A percentile compares a stretch with the other conserved stretches of the same genome.
Evolutionary conservation across 2,888 invertebrate species (phyloP).

Genomic region (Pandemis cinnamomeana): DNA sequence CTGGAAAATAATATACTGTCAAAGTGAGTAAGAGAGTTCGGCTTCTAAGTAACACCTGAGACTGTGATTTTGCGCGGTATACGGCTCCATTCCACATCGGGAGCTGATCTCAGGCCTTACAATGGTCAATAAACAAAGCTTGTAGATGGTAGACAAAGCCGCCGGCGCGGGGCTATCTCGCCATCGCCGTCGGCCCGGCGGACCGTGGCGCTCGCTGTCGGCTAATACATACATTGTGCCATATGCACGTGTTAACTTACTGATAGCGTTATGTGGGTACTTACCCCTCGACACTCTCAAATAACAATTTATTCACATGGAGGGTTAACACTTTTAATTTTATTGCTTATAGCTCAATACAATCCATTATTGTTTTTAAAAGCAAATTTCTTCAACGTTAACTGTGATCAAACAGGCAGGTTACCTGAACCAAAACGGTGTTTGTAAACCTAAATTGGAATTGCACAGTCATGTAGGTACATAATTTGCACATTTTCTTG

Average conservation of each 20-base stretch:
- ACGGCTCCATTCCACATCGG: slow-evolving; percentile 70
- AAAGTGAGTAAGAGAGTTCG: slow-evolving; percentile 47
- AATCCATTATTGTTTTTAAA: no score
- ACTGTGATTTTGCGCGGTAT: slow-evolving; percentile 52
- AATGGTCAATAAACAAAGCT: slow-evolving; percentile 80
- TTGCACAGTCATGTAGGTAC: neutral
- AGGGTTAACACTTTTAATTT: slow-evolving; percentile 5
- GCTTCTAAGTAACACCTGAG: slow-evolving; percentile 44
- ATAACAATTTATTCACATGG: slow-evolving; percentile 21
- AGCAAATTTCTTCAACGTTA: no score
- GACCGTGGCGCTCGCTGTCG: slow-evolving; percentile 76
- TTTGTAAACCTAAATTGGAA: no score
- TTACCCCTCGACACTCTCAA: slow-evolving; percentile 32
- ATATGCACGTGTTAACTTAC: slow-evolving; percentile 64
- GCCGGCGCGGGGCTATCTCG: slow-evolving; percentile 62
- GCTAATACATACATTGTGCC: slow-evolving; percentile 73
- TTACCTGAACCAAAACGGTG: no score
- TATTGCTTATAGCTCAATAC: neutral
- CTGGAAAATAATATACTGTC: slow-evolving; percentile 47
- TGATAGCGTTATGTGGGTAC: slow-evolving; percentile 45
- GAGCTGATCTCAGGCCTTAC: slow-evolving; percentile 67
- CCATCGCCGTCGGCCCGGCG: slow-evolving; percentile 73
- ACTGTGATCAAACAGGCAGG: no score
- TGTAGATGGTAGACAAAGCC: slow-evolving; percentile 74
- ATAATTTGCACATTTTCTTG: neutral